Conservation (phyloP, 2,113 vertebrate genomes). For the Plectropomus leopardus region DNA sequence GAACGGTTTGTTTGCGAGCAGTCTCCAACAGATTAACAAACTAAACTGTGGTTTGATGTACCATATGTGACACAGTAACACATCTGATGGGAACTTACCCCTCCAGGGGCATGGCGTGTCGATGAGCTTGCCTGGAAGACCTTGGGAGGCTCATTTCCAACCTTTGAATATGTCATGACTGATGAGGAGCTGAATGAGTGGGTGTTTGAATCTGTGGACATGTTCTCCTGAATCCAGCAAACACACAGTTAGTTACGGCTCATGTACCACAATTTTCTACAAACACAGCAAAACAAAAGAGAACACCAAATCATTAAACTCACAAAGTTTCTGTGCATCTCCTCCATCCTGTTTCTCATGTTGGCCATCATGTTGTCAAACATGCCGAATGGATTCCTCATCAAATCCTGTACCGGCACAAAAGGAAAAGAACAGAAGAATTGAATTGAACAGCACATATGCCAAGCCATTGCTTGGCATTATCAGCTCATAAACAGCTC, state of each 20-base stretch:
- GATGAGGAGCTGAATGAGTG: slow-evolving; percentile 95
- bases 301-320: slow-evolving; percentile 70
- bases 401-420: slow-evolving; percentile 77
- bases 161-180: slow-evolving; percentile 93
- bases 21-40: not conserved
- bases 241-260: not conserved
- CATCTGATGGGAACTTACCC: slow-evolving; percentile 85
- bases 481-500: slow-evolving; percentile 55
- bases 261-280: not conserved
- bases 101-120: slow-evolving; percentile 91
- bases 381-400: slow-evolving; percentile 86
- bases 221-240: slow-evolving; percentile 84
- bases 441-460: not conserved
- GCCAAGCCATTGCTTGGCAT: slow-evolving; percentile 19
- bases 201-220: slow-evolving; percentile 81
- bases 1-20: not conserved
- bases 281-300: not conserved
- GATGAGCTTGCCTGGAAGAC: slow-evolving; percentile 92
- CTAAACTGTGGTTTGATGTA: not conserved
- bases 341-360: slow-evolving; percentile 89
- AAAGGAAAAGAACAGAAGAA: not conserved
- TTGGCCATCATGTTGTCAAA: slow-evolving; percentile 91
- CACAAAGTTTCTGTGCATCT: slow-evolving; percentile 90
- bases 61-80: slow-evolving; percentile 6
- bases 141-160: slow-evolving; percentile 91